Base-by-base conservation (phyloP, 2,113 vertebrate species). In the Austrofundulus limnaeus region DNA sequence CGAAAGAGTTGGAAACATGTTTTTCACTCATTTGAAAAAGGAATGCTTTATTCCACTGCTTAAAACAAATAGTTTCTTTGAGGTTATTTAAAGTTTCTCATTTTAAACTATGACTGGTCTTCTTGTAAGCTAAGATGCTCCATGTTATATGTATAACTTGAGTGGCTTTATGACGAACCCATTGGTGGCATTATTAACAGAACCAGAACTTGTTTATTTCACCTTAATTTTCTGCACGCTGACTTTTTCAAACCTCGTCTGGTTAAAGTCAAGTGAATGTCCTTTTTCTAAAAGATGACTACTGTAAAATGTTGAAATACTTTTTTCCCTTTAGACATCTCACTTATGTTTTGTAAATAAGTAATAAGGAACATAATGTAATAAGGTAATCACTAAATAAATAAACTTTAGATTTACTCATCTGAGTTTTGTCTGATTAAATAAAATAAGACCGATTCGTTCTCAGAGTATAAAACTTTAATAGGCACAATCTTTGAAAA, bases 391-490 rank as follows among this genome's bases (percentile, higher is more conserved):
- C 17, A 49, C 13, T 39, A 34, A 41, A n/a, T 2, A 25, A 63
- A 43, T 53, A 53, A 53, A 53, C 14, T 20, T 15, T 5, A 20
- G 6, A n/a, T 4, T 19, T n/a, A 53, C 11, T 16, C 2, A 17
- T 23, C 2, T 21, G 10, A 38, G 25, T 21, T 47, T 34, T 16
- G 13, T 15, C 15, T 3, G n/a, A 16, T 15, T 20, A 19, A 43
- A 16, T 21, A 52, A 31, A 1, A 50, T 1, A 60, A 19, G 20
- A 12, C 5, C 4, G 16, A 3, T 52, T 52, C 37, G 57, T 3
- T 53, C 13, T 46, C 25, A 54, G 12, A 50, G 59, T 69, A 84
- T 6, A 78, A 75, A 66, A 73, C 24, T 78, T 78, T 71, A 80
- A 60, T 77, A 52, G 49, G 54, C 11, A 61, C 25, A 20, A 59